phyloP scores from a whole-genome alignment of 2,888 invertebrate genomes.

The Lithophane leautieri region DNA sequence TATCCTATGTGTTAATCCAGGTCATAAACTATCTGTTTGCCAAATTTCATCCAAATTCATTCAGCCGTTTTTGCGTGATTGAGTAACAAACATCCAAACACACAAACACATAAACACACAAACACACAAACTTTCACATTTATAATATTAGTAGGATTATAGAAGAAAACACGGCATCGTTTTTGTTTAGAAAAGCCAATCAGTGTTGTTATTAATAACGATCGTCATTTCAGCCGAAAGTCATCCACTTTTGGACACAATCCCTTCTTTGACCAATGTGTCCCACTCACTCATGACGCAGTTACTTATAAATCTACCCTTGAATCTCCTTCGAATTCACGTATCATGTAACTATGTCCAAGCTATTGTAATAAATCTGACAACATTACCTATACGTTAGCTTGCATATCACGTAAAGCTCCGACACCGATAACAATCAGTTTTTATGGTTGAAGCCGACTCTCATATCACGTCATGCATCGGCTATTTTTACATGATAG shows the following conservation, averaged over 20 bases:
- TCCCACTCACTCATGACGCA: neutral
- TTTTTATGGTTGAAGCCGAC: conserved; percentile 28
- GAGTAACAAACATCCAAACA: too few species aligned
- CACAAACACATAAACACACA: too few species aligned
- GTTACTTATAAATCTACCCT: neutral
- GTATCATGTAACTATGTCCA: neutral
- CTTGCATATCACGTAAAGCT: conserved; percentile 41
- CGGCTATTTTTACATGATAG: neutral
- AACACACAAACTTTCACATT: too few species aligned
- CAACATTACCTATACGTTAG: conserved; percentile 1
- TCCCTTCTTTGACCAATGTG: neutral
- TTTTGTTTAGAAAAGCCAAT: neutral
- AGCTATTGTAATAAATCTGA: neutral
- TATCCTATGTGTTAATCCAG: too few species aligned
- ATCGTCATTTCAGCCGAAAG: neutral
- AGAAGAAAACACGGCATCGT: neutral
- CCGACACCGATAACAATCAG: conserved; percentile 23
- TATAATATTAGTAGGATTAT: neutral
- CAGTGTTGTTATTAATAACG: neutral
- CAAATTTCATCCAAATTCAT: too few species aligned
- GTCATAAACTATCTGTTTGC: too few species aligned
- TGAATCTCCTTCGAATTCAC: neutral
- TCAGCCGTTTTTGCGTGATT: too few species aligned
- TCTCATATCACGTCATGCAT: neutral
- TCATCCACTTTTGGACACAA: neutral